These are phyloP conservation scores for Prunella fulvescens DNA, from an alignment of 2,113 vertebrate genomes.

Conservation along the genomic window DNA sequence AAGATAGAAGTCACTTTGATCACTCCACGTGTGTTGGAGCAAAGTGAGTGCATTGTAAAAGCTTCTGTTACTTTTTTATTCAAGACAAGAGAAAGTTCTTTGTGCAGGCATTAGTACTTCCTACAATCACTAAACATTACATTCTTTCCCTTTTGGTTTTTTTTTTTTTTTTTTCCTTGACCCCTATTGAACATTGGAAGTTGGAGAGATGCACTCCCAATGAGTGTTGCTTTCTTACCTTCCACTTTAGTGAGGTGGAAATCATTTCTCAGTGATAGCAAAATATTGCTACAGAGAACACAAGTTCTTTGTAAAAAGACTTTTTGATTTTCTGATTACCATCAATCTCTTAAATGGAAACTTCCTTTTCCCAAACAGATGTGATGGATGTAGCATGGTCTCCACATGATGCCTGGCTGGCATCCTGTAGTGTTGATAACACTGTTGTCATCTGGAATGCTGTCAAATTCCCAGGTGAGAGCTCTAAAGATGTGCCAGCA, in stretches of 20 bases:
- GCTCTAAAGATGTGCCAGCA: background rate
- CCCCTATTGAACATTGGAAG: accelerated
- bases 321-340: background rate
- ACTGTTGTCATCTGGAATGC: constrained; percentile 99
- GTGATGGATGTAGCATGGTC: constrained; percentile 99
- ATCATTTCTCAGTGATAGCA: background rate
- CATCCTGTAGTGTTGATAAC: constrained; percentile 98
- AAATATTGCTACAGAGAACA: background rate
- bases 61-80: background rate
- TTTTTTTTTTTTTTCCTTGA: background rate
- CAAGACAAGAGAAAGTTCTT: background rate
- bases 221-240: background rate
- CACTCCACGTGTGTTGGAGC: background rate
- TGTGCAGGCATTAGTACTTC: background rate
- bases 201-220: background rate
- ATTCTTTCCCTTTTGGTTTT: background rate
- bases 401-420: constrained; percentile 95
- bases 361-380: constrained; percentile 73
- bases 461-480: constrained; percentile 93
- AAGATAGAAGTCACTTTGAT: background rate
- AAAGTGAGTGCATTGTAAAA: background rate
- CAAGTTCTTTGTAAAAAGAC: background rate
- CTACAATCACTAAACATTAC: background rate
- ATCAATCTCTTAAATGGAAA: background rate
- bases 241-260: background rate